Conservation (phyloP, 1,140 invertebrate genomes). For the Lutraria rhynchaena region DNA sequence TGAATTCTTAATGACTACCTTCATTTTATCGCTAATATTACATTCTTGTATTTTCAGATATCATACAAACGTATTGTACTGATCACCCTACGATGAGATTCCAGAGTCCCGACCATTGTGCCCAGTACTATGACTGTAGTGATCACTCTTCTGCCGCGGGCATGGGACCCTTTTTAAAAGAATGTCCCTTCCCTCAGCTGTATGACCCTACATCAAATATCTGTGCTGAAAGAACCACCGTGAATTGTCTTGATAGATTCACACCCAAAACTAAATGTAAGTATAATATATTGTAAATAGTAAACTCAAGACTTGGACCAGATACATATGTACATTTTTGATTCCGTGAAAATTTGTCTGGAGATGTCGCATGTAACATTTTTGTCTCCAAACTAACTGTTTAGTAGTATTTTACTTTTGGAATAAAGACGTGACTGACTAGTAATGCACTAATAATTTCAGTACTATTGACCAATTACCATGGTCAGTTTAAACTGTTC, state of each 20-base stretch:
- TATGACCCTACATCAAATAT: slow-evolving; percentile 63
- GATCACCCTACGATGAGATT: slow-evolving; percentile 68
- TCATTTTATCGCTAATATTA: too few relatives aligned
- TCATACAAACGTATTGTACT: slow-evolving; percentile 64
- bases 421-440: too few relatives aligned
- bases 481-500: too few relatives aligned
- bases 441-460: too few relatives aligned
- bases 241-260: slow-evolving; percentile 58
- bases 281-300: slow-evolving; percentile 39
- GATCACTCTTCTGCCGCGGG: slow-evolving; percentile 48
- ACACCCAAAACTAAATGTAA: slow-evolving; percentile 62
- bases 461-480: too few relatives aligned
- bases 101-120: slow-evolving; percentile 66
- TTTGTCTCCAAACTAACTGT: too few relatives aligned
- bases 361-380: too few relatives aligned
- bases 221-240: slow-evolving; percentile 45
- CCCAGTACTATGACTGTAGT: slow-evolving; percentile 71
- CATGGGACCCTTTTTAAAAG: slow-evolving; percentile 63
- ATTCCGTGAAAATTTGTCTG: too few relatives aligned
- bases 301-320: too few relatives aligned
- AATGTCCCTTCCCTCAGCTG: slow-evolving; percentile 70
- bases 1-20: too few relatives aligned
- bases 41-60: slow-evolving; percentile 59
- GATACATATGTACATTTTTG: too few relatives aligned
- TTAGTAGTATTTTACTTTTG: too few relatives aligned